Conservation (phyloP, 2,888 invertebrate genomes). For the Petrophora chlorosata region DNA sequence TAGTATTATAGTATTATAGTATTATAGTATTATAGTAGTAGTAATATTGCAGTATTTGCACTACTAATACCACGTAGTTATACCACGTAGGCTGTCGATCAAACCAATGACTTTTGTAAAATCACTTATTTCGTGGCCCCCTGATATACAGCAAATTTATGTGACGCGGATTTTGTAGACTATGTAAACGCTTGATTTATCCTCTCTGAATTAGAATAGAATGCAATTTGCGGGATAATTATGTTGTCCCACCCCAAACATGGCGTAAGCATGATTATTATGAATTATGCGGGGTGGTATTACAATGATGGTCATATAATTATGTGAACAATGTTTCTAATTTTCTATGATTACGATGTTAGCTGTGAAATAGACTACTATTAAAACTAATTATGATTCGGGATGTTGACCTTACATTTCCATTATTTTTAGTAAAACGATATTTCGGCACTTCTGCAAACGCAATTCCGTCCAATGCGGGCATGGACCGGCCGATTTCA, state of each 20-base stretch:
- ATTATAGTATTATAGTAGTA: too few relatives aligned
- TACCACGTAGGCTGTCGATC: background rate
- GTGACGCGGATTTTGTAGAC: conserved; percentile 32
- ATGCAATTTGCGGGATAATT: conserved; percentile 23
- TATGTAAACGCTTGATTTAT: conserved; percentile 35
- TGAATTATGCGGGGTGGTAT: conserved; percentile 7
- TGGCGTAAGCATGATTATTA: conserved; percentile 10
- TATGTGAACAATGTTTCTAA: background rate
- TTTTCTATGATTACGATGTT: background rate
- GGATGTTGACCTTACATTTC: too few relatives aligned
- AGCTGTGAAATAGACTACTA: too few relatives aligned
- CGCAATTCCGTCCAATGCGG: too few relatives aligned
- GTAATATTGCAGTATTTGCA: too few relatives aligned
- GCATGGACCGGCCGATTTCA: too few relatives aligned
- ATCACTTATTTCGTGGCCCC: conserved; percentile 23
- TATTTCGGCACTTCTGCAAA: too few relatives aligned
- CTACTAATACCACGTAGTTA: too few relatives aligned
- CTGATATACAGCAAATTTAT: conserved; percentile 33
- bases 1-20: too few relatives aligned
- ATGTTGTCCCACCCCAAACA: conserved; percentile 22
- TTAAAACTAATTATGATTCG: too few relatives aligned
- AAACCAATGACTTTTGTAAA: background rate
- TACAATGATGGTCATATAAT: conserved; percentile 4
- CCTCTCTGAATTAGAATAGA: conserved; percentile 30
- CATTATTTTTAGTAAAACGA: too few relatives aligned